These are phyloP conservation scores for Armadillidium nasatum DNA, from an alignment of 1,140 invertebrate species.

Conservation along the genomic window DNA sequence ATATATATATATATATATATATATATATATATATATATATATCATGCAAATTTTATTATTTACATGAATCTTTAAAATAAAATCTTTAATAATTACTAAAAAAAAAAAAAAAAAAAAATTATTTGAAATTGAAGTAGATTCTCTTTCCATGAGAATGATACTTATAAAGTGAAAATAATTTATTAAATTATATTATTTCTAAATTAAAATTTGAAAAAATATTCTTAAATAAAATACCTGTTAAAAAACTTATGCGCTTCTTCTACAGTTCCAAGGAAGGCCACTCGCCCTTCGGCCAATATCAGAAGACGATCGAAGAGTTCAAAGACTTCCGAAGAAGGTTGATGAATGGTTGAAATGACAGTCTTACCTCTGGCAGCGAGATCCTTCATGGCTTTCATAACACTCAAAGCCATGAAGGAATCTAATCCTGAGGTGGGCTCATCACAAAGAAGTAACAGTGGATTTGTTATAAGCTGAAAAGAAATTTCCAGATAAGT, in stretches of 20 bases:
- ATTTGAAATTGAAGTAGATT: neutral
- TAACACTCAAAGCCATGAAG: slow-evolving; percentile 83
- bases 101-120: too few relatives aligned
- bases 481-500: too few relatives aligned
- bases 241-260: slow-evolving; percentile 76
- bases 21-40: too few relatives aligned
- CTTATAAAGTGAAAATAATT: neutral
- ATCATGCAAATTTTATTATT: too few relatives aligned
- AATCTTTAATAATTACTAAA: too few relatives aligned
- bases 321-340: slow-evolving; percentile 77
- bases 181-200: neutral
- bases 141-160: neutral
- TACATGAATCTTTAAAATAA: too few relatives aligned
- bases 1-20: too few relatives aligned
- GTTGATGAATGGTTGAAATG: slow-evolving; percentile 94
- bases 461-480: slow-evolving; percentile 85
- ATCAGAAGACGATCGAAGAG: slow-evolving; percentile 86
- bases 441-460: slow-evolving; percentile 93
- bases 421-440: slow-evolving; percentile 90
- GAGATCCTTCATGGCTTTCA: slow-evolving; percentile 63
- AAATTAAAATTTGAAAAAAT: slow-evolving; percentile 7
- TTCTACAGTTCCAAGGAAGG: slow-evolving; percentile 75
- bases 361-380: slow-evolving; percentile 72
- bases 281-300: slow-evolving; percentile 85
- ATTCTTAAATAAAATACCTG: slow-evolving; percentile 57